Percentiles rank a stretch among this genome's conserved stretches.
These are phyloP conservation scores for Saxicola maurus DNA, from an alignment of 2,797 vertebrate genomes.

Conservation along the genomic window DNA sequence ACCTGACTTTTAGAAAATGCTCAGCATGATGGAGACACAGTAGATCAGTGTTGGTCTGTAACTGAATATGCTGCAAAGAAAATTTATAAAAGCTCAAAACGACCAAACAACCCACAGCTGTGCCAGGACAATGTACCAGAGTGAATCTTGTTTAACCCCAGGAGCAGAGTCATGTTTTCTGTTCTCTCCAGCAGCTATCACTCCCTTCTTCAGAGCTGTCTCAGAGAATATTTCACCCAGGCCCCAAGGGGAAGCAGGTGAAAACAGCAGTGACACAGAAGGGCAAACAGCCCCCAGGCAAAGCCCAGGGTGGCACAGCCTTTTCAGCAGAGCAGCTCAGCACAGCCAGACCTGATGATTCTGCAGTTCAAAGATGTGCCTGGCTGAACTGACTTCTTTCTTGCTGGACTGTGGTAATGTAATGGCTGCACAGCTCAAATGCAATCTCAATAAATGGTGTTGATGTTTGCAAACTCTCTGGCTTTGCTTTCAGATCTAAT, in stretches of 20 bases:
- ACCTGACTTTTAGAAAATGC: background rate
- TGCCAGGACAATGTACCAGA: background rate
- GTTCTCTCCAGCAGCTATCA: background rate
- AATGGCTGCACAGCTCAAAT: background rate
- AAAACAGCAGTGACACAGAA: background rate
- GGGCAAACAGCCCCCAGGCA: background rate
- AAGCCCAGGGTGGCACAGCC: fast-evolving
- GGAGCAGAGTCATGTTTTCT: background rate
- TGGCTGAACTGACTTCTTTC: background rate
- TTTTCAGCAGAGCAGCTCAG: background rate
- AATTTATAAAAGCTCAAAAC: background rate
- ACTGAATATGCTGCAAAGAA: background rate
- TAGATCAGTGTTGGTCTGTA: background rate
- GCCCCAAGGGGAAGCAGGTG: background rate
- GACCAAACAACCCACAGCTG: background rate
- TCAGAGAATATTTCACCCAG: background rate
- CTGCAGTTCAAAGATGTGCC: conserved; percentile 22
- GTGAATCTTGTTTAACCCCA: background rate
- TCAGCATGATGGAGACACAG: background rate
- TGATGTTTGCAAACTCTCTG: background rate
- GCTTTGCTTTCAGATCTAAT: background rate
- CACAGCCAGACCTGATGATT: conserved; percentile 24
- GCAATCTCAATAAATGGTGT: background rate
- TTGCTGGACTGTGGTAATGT: conserved; percentile 24
- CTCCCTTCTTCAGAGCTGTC: background rate